Conservation (phyloP, 2,113 vertebrate genomes). For the Clarias magur region DNA sequence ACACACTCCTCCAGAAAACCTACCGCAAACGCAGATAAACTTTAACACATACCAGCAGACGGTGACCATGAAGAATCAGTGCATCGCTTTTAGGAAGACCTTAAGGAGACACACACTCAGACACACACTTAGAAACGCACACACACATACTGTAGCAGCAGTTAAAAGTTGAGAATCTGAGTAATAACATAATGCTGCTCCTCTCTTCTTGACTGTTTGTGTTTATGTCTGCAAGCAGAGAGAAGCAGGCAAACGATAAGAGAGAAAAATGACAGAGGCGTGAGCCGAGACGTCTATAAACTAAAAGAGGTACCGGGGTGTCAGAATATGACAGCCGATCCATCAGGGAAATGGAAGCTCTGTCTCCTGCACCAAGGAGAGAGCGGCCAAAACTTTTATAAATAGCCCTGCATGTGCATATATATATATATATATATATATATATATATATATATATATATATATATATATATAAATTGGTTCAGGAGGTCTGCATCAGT, state of each 20-base stretch:
- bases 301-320: slow-evolving; percentile 74
- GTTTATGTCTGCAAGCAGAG: slow-evolving; percentile 50
- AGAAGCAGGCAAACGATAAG: slow-evolving; percentile 58
- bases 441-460: not conserved
- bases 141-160: not conserved
- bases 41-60: slow-evolving; percentile 34
- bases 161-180: slow-evolving; percentile 33
- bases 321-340: slow-evolving; percentile 80
- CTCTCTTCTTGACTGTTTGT: slow-evolving; percentile 58
- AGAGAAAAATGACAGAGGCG: slow-evolving; percentile 64
- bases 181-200: slow-evolving; percentile 53
- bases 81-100: slow-evolving; percentile 17
- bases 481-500: slow-evolving; percentile 10
- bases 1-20: slow-evolving; percentile 30
- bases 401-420: slow-evolving; percentile 61
- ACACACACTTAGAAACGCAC: not conserved
- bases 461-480: slow-evolving; percentile 58
- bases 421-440: not conserved
- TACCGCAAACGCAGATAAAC: slow-evolving; percentile 33
- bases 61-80: slow-evolving; percentile 35
- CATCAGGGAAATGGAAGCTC: slow-evolving; percentile 84
- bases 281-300: slow-evolving; percentile 76
- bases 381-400: slow-evolving; percentile 75
- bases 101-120: slow-evolving; percentile 6
- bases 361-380: slow-evolving; percentile 78